phyloP scores from a whole-genome alignment of 2,888 invertebrate species.

The Steinernema carpocapsae region DNA sequence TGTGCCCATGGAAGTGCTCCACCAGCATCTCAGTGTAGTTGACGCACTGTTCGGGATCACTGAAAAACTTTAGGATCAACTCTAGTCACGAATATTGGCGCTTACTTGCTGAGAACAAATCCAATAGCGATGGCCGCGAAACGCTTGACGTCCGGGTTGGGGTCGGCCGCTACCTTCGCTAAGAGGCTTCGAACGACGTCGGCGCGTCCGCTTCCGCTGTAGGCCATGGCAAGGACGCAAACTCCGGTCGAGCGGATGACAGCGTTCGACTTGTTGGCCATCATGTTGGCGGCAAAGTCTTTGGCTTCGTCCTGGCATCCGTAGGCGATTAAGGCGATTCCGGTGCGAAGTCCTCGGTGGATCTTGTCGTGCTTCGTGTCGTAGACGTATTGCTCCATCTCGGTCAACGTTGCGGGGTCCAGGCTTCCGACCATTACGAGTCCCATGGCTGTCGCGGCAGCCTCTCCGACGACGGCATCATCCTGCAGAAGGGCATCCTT shows the following conservation, averaged over 20 bases:
- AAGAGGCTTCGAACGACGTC: slow-evolving; percentile 90
- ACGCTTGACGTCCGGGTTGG: slow-evolving; percentile 96
- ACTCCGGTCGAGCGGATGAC: slow-evolving; percentile 81
- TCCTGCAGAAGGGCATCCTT: slow-evolving; percentile 96
- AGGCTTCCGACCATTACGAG: slow-evolving; percentile 98
- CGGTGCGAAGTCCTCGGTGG: slow-evolving; percentile 70
- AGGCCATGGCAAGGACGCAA: slow-evolving; percentile 83
- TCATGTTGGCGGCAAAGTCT: slow-evolving; percentile 82
- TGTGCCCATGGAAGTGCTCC: slow-evolving; percentile 98
- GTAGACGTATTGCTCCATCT: slow-evolving; percentile 77
- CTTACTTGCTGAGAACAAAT: slow-evolving; percentile 87
- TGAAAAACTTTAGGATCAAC: no score
- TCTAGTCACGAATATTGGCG: no score
- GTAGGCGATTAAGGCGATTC: slow-evolving; percentile 49
- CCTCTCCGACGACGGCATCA: slow-evolving; percentile 98
- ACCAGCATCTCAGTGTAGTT: slow-evolving; percentile 94
- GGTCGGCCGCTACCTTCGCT: slow-evolving; percentile 85
- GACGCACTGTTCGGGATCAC: slow-evolving; percentile 90
- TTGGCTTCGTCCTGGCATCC: slow-evolving; percentile 95
- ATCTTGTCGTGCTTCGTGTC: slow-evolving; percentile 99
- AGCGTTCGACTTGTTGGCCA: slow-evolving; percentile 62
- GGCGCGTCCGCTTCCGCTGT: slow-evolving; percentile 93
- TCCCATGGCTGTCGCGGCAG: slow-evolving; percentile 98
- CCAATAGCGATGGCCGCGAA: slow-evolving; percentile 98
- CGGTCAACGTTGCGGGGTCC: slow-evolving; percentile 75